Evolutionary conservation across 2,888 invertebrate species (phyloP).

Genomic region (Cryptocheilus praepositus): DNA sequence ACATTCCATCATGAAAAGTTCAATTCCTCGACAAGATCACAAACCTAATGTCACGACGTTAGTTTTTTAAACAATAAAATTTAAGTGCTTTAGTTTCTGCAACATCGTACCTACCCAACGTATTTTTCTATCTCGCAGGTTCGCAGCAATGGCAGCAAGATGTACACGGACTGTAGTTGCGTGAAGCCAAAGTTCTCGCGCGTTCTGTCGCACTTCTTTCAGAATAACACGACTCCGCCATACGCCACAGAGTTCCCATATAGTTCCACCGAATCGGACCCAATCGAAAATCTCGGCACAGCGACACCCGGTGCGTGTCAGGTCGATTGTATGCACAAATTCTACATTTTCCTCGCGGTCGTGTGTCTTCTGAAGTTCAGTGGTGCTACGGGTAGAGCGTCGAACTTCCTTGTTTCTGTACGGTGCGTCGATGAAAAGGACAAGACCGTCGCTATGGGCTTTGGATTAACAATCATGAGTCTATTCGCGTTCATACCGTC

Average conservation of each 20-base stretch:
- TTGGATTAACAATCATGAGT: slow-evolving; percentile 82
- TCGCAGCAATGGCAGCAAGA: slow-evolving; percentile 57
- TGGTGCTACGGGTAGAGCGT: slow-evolving; percentile 79
- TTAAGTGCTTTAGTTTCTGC: too few relatives aligned
- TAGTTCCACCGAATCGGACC: slow-evolving; percentile 43
- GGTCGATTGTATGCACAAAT: slow-evolving; percentile 78
- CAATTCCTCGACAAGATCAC: too few relatives aligned
- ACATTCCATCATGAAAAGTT: too few relatives aligned
- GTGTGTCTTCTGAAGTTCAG: slow-evolving; percentile 79
- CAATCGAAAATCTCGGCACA: slow-evolving; percentile 62
- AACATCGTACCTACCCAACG: neutral
- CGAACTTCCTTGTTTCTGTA: slow-evolving; percentile 80
- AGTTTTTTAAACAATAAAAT: too few relatives aligned
- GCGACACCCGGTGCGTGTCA: slow-evolving; percentile 77
- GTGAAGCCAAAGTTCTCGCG: slow-evolving; percentile 63
- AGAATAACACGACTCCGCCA: slow-evolving; percentile 41
- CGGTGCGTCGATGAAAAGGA: slow-evolving; percentile 85
- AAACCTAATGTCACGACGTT: too few relatives aligned
- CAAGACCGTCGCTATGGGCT: slow-evolving; percentile 84
- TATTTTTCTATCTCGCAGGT: slow-evolving; percentile 55
- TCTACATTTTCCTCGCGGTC: slow-evolving; percentile 77
- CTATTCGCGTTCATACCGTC: slow-evolving; percentile 85
- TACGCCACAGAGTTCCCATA: slow-evolving; percentile 47
- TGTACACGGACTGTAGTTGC: slow-evolving; percentile 77
- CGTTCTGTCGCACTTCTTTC: slow-evolving; percentile 42